phyloP scores from a whole-genome alignment of 2,888 invertebrate genomes.

The Catocala nupta region DNA sequence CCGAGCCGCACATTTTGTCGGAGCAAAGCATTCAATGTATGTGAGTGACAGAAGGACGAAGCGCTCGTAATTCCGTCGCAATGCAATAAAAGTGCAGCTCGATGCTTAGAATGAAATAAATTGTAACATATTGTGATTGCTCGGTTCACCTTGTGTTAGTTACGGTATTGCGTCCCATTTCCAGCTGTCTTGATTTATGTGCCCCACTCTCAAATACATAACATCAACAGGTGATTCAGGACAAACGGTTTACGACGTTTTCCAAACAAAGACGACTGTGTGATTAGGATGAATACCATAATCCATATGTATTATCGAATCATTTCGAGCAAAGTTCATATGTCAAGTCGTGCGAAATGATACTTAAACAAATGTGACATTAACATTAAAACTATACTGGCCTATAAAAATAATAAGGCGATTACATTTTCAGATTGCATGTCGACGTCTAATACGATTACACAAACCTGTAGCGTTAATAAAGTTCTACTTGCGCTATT shows the following conservation, averaged over 20 bases:
- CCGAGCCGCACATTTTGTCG: constrained; percentile 10
- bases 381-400: constrained; percentile 8
- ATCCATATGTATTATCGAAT: constrained; percentile 6
- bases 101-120: constrained; percentile 49
- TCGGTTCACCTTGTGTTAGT: constrained; percentile 65
- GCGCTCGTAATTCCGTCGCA: constrained; percentile 30
- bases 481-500: constrained; percentile 11
- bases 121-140: constrained; percentile 52
- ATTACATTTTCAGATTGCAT: too few species aligned
- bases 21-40: constrained; percentile 30
- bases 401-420: constrained; percentile 11
- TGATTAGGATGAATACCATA: constrained; percentile 29
- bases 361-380: too few species aligned
- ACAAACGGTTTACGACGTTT: constrained; percentile 48
- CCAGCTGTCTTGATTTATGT: constrained; percentile 67
- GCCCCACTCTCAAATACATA: constrained; percentile 62
- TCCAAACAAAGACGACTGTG: constrained; percentile 32
- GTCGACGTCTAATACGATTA: too few species aligned
- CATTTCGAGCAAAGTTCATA: too few species aligned
- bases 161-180: constrained; percentile 70
- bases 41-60: constrained; percentile 41
- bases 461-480: too few species aligned
- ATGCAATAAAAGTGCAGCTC: constrained; percentile 52
- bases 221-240: constrained; percentile 61
- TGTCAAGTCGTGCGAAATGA: too few species aligned